Evolutionary conservation across 2,888 invertebrate genomes (phyloP).

Genomic region (Ectemnius cavifrons): DNA sequence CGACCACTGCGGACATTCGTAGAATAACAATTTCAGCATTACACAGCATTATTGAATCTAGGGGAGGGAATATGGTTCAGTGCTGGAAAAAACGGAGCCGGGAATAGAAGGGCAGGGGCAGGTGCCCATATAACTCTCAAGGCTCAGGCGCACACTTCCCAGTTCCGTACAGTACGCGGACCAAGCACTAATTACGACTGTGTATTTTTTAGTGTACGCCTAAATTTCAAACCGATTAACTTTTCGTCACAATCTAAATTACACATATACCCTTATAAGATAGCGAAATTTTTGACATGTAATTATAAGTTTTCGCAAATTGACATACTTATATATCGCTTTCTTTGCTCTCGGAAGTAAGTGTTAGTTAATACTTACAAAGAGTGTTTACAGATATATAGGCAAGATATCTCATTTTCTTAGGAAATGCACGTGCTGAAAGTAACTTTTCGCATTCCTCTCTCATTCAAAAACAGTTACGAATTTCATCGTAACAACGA

Average conservation of each 20-base stretch:
- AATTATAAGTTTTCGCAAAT: conserved; percentile 27
- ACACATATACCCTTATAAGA: conserved; percentile 28
- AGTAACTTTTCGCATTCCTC: no score
- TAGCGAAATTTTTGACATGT: conserved; percentile 32
- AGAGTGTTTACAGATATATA: conserved; percentile 29
- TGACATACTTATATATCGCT: conserved; percentile 28
- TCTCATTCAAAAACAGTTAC: no score
- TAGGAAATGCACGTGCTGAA: no score
- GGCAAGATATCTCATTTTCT: conserved; percentile 48
- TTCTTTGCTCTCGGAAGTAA: conserved; percentile 20
- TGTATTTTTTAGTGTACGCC: background rate
- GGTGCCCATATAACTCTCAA: no score
- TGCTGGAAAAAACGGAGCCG: no score
- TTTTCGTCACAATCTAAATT: conserved; percentile 32
- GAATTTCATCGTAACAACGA: no score
- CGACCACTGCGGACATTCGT: no score
- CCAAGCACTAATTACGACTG: background rate
- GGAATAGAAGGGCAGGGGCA: no score
- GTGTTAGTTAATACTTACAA: conserved; percentile 34
- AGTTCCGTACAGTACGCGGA: background rate
- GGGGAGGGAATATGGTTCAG: no score
- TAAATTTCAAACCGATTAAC: conserved; percentile 12
- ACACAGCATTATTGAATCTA: no score
- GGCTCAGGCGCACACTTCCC: background rate
- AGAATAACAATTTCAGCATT: no score